Percentiles rank a stretch among this genome's conserved stretches.
Evolutionary conservation across 2,113 vertebrate genomes (phyloP).

Genomic region (Scopus umbretta): DNA sequence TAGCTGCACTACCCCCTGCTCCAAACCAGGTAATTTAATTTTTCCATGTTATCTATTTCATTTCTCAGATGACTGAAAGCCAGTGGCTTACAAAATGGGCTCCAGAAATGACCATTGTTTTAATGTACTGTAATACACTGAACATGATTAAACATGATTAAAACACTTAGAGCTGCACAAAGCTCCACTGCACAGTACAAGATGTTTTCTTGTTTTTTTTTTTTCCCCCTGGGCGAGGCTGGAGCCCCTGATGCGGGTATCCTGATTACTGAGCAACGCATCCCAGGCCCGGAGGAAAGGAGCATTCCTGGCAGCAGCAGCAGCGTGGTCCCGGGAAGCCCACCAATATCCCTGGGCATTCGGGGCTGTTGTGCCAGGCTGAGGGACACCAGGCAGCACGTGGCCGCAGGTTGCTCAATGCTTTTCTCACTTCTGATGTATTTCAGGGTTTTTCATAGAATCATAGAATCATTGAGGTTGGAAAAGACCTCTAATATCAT

Average conservation of each 20-base stretch:
- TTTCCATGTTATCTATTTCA: background rate
- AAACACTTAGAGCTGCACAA: background rate
- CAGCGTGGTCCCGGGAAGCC: background rate
- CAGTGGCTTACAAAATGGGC: background rate
- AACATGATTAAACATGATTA: background rate
- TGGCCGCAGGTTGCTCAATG: too few relatives aligned
- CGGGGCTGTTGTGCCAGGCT: background rate
- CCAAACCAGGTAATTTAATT: background rate
- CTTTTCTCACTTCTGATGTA: too few relatives aligned
- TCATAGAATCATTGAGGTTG: too few relatives aligned
- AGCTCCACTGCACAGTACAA: background rate
- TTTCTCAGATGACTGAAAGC: background rate
- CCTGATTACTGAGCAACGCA: background rate
- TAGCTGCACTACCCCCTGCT: background rate
- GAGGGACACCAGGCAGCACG: background rate
- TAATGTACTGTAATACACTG: background rate
- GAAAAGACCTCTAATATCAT: too few relatives aligned
- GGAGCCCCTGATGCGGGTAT: rapidly evolving
- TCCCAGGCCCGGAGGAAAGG: background rate
- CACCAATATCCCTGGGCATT: background rate
- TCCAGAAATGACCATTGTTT: background rate
- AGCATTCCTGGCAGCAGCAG: background rate
- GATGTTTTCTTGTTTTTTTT: background rate
- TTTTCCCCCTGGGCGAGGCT: background rate
- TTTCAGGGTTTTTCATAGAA: background rate